Base-by-base conservation (phyloP, 2,888 invertebrate genomes). In the Papilio protenor region DNA sequence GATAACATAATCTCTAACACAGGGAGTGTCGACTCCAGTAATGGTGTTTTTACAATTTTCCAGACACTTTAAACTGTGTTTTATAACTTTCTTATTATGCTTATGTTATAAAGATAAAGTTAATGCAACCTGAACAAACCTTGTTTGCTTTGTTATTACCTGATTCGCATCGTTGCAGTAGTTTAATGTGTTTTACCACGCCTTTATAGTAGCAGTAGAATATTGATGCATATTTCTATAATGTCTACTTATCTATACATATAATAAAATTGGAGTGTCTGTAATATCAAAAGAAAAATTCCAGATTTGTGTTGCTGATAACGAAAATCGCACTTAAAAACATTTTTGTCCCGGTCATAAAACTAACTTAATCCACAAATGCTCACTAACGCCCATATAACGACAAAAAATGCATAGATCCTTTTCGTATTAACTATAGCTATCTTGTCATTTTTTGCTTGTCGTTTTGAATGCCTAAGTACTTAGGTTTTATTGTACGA, bases 41-140 rank as follows among this genome's bases (percentile, higher is more conserved):
- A 77, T 71, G 70, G 77, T 75, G 77, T 75, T 77, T 74, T 71
- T 75, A 77, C 77, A 77, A 40, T 71, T 77, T 45, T 55, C 10
- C 74, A 6, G 61, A 70, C 77, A 71, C 77, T 55, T 33, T 59
- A 40, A 61, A 75, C 40, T 74, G 66, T 45, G 40, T 77, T 71
- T 78, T 71, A 75, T 61, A 16, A 23, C 70, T 61, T 23, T 75
- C 61, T 77, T 74, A 78, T 74, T 71, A 59, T 52, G 23, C 70
- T 18, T 49, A 10, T 14, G 75, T 64, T 52, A 59, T 74, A 64
- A 72, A 80, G 77, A 75, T 78, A 78, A 64, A 8, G 69, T 47
- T 21, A 14, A 70, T 45, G 27, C 61, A 16, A 47, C 18, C 16
- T 61, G 49, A 64, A 66, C 40, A 40, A 18, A 66, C 66, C 66